Evolutionary conservation across 2,888 invertebrate species (phyloP).

Genomic region (Antheraea yamamai): DNA sequence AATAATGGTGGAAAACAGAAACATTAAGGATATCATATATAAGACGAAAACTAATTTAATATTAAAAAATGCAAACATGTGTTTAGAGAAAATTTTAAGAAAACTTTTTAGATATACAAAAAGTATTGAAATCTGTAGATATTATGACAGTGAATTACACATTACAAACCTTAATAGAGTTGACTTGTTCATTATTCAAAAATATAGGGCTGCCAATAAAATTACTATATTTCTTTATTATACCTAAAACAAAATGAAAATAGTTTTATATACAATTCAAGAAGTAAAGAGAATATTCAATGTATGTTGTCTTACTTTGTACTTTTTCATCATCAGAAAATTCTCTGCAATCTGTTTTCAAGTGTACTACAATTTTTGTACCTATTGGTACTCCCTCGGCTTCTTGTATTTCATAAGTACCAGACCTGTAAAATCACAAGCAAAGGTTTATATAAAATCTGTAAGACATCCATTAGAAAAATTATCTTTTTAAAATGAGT

Average conservation of each 20-base stretch:
- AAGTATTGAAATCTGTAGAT: not conserved
- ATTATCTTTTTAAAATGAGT: not conserved
- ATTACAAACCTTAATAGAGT: constrained; percentile 88
- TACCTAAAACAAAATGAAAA: constrained; percentile 76
- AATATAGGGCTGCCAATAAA: constrained; percentile 97
- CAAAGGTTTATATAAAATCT: not conserved
- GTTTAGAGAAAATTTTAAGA: no score
- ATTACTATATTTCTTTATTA: constrained; percentile 98
- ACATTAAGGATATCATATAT: no score
- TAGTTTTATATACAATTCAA: not conserved
- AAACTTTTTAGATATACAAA: no score
- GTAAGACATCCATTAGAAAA: not conserved
- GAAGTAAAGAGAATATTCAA: constrained; percentile 6
- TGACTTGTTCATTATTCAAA: constrained; percentile 93
- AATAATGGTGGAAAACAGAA: no score
- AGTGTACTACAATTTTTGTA: constrained; percentile 95
- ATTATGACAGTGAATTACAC: not conserved
- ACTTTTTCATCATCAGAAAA: constrained; percentile 94
- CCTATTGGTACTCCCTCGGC: constrained; percentile 93
- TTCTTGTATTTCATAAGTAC: constrained; percentile 93
- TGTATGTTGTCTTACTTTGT: constrained; percentile 76
- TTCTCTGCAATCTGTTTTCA: constrained; percentile 94
- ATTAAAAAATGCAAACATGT: not conserved
- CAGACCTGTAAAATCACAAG: constrained; percentile 83
- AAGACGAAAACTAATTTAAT: no score